A percentile compares a stretch with the other conserved stretches of the same genome.
Conservation (phyloP, 2,113 vertebrate genomes). For the Oriolus oriolus region DNA sequence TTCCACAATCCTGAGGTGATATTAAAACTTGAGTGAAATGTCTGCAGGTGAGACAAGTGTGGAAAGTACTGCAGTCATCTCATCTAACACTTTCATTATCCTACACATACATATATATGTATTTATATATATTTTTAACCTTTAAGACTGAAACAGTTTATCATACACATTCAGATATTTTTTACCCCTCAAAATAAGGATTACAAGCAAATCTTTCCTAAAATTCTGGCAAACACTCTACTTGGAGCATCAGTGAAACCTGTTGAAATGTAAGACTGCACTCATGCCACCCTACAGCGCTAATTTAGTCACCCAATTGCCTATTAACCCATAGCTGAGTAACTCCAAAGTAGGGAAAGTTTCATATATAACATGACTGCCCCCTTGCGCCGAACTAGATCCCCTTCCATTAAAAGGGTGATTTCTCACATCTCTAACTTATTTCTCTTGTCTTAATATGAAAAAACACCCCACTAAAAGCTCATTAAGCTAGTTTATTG, state of each 20-base stretch:
- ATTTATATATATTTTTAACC: not conserved
- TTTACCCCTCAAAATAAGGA: not conserved
- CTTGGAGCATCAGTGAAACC: not conserved
- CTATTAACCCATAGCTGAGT: not conserved
- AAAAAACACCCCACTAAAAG: not conserved
- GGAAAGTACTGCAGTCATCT: not conserved
- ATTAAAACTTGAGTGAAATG: not conserved
- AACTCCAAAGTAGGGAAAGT: not conserved
- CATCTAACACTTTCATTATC: not conserved
- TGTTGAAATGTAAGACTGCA: not conserved
- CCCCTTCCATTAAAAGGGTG: not conserved
- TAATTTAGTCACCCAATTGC: not conserved
- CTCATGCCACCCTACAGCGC: not conserved
- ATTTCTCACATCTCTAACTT: not conserved
- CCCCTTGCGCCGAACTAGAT: conserved; percentile 36
- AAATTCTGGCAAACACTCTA: not conserved
- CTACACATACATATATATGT: not conserved
- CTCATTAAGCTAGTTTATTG: not conserved
- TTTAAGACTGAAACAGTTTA: not conserved
- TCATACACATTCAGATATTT: not conserved
- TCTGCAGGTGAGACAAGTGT: not conserved
- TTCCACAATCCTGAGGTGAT: not conserved
- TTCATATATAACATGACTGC: conserved; percentile 48
- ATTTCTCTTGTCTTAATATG: not conserved
- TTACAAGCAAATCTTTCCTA: not conserved